phyloP scores from a whole-genome alignment of 2,113 vertebrate species.

The Chloebia gouldiae region DNA sequence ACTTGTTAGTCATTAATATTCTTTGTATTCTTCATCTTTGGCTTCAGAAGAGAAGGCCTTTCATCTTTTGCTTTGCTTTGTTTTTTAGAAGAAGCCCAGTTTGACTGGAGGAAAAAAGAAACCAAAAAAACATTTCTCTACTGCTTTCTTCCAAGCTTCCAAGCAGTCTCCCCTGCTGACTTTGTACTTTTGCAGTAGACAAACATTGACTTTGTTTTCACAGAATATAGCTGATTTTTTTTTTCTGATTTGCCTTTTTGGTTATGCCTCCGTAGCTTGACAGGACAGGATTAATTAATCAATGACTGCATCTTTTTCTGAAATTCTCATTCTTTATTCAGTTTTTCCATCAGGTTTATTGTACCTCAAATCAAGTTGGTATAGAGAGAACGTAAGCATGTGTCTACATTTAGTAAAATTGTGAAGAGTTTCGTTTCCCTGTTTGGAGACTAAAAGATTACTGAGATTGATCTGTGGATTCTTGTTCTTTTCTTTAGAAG shows the following conservation, averaged over 20 bases:
- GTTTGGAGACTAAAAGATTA: not conserved
- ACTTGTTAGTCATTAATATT: conserved; percentile 61
- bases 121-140: conserved; percentile 19
- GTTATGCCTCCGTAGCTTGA: not conserved
- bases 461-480: not conserved
- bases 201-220: conserved; percentile 58
- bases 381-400: not conserved
- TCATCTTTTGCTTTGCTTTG: conserved; percentile 59
- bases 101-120: conserved; percentile 59
- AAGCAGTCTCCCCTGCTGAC: conserved; percentile 46
- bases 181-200: conserved; percentile 53
- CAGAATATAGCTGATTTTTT: not conserved
- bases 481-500: not conserved
- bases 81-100: conserved; percentile 57
- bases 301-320: not conserved
- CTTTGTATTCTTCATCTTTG: conserved; percentile 61
- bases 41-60: conserved; percentile 54
- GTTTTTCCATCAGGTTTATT: not conserved
- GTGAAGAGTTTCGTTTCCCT: not conserved
- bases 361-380: not conserved
- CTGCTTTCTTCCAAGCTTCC: conserved; percentile 26
- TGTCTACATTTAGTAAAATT: not conserved
- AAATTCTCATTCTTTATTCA: not conserved
- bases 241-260: not conserved
- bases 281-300: conserved; percentile 19